Evolutionary conservation across 2,797 vertebrate species (phyloP).

Genomic region (Rhincodon typus): DNA sequence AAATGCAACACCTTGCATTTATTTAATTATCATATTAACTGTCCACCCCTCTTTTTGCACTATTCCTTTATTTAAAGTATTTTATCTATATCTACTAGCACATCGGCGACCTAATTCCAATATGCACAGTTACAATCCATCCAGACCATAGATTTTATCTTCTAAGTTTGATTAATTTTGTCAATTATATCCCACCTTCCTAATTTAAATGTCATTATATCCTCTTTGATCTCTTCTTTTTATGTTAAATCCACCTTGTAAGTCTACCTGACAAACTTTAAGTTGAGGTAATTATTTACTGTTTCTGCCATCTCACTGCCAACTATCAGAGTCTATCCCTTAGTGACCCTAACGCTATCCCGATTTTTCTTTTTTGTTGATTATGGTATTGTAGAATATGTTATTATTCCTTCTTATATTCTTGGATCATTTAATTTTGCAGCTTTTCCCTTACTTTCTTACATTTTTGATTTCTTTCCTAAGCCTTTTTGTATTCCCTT

Average conservation of each 20-base stretch:
- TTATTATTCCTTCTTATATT: not conserved
- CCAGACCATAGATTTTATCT: not conserved
- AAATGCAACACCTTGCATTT: not conserved
- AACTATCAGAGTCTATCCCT: not conserved
- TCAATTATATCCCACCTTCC: not conserved
- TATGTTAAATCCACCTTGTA: not conserved
- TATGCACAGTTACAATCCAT: not conserved
- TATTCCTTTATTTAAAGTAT: not conserved
- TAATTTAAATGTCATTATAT: not conserved
- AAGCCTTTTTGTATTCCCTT: not conserved
- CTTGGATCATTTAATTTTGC: not conserved
- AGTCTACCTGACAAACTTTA: not conserved
- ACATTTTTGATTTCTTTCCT: not conserved
- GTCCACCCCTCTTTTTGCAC: not conserved
- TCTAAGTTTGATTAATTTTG: not conserved
- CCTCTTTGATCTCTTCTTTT: not conserved
- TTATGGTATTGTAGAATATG: not conserved
- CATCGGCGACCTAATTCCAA: not conserved
- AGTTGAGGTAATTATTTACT: not conserved
- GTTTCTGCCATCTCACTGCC: not conserved
- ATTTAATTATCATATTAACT: not conserved
- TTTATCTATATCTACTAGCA: not conserved
- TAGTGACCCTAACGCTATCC: not conserved
- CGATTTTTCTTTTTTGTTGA: not conserved
- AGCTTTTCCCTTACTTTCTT: not conserved